Percentiles rank a stretch among this genome's conserved stretches.
phyloP scores from a whole-genome alignment of 2,113 vertebrate genomes.

The Macaca nemestrina region DNA sequence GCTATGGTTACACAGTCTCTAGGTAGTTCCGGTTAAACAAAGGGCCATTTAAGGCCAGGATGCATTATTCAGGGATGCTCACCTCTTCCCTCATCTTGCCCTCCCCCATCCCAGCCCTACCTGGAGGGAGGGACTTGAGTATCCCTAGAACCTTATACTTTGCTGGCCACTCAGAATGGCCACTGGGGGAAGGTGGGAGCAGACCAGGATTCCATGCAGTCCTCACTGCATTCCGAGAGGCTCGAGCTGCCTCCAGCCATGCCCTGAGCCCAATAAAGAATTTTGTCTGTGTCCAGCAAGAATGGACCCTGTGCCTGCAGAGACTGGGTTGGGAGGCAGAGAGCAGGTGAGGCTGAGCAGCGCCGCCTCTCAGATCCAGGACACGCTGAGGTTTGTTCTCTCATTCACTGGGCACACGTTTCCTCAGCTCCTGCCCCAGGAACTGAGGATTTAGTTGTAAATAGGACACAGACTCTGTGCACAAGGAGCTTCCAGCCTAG shows the following conservation, averaged over 20 bases:
- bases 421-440: not conserved
- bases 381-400: not conserved
- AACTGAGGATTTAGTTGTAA: not conserved
- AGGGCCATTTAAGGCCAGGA: constrained; percentile 73
- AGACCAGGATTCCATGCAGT: not conserved
- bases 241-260: not conserved
- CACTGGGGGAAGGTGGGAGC: not conserved
- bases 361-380: not conserved
- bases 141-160: not conserved
- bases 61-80: constrained; percentile 17
- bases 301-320: not conserved
- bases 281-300: not conserved
- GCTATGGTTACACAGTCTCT: constrained; percentile 72
- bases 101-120: not conserved
- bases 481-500: not conserved
- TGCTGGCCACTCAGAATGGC: not conserved
- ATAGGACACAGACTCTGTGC: not conserved
- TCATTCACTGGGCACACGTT: not conserved
- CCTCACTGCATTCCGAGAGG: not conserved
- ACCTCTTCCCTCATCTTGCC: constrained; percentile 37
- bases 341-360: not conserved
- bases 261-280: not conserved
- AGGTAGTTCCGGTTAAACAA: constrained; percentile 76
- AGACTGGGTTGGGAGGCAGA: not conserved
- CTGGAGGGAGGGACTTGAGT: not conserved